phyloP scores from a whole-genome alignment of 2,113 vertebrate species.

The Lasiurus borealis region DNA sequence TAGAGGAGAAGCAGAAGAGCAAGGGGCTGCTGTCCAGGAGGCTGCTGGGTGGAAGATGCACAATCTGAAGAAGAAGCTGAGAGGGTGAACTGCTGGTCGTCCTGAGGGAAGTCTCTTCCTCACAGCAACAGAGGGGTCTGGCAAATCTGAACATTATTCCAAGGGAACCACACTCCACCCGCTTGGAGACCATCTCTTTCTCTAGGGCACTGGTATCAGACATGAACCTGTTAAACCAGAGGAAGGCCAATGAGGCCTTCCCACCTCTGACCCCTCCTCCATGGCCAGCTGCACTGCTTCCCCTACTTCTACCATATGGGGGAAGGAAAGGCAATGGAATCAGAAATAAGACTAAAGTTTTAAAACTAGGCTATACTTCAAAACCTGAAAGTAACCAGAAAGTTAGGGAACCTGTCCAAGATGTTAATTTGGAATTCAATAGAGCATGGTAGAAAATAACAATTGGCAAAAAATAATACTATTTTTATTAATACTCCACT shows the following conservation, averaged over 20 bases:
- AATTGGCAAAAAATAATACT: not conserved
- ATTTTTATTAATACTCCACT: slow-evolving; percentile 4
- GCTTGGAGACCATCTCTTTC: not conserved
- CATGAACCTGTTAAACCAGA: not conserved
- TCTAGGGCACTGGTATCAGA: not conserved
- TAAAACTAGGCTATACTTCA: not conserved
- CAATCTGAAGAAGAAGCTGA: not conserved
- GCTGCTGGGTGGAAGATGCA: not conserved
- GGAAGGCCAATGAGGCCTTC: not conserved
- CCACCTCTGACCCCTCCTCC: not conserved
- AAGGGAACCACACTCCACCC: not conserved
- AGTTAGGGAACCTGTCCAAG: slow-evolving; percentile 4
- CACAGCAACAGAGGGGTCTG: not conserved
- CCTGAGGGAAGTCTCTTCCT: not conserved
- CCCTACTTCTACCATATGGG: not conserved
- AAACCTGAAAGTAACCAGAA: not conserved
- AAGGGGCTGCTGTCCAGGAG: not conserved
- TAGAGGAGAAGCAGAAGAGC: not conserved
- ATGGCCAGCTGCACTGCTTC: not conserved
- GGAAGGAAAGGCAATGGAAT: not conserved
- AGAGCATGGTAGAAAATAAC: not conserved
- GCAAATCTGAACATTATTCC: not conserved
- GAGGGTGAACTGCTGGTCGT: not conserved
- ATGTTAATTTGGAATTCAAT: slow-evolving; percentile 26
- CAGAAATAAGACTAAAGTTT: not conserved